Conservation (phyloP, 2,888 invertebrate genomes). For the Asteroscopus sphinx region DNA sequence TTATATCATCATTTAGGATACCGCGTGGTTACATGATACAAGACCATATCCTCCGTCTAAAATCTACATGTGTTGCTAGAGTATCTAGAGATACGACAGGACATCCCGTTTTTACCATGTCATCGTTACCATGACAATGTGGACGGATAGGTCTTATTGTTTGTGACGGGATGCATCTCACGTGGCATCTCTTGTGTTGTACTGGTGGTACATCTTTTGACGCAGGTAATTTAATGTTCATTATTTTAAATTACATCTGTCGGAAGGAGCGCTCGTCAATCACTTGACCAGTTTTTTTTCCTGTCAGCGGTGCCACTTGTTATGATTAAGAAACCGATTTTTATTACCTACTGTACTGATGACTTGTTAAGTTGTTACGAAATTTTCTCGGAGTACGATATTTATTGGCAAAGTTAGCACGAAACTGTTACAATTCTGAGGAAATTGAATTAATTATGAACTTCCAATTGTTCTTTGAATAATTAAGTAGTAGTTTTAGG, state of each 20-base stretch:
- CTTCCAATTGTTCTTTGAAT: slow-evolving; percentile 14
- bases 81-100: slow-evolving; percentile 45
- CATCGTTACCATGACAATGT: slow-evolving; percentile 40
- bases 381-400: slow-evolving; percentile 29
- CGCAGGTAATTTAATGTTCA: slow-evolving; percentile 69
- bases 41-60: slow-evolving; percentile 37
- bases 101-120: slow-evolving; percentile 61
- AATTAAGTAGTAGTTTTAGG: slow-evolving; percentile 5
- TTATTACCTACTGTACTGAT: slow-evolving; percentile 51
- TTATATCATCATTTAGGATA: slow-evolving; percentile 50
- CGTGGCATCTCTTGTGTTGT: slow-evolving; percentile 58
- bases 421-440: slow-evolving; percentile 19
- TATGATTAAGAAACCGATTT: slow-evolving; percentile 60
- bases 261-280: slow-evolving; percentile 64
- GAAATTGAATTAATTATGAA: slow-evolving; percentile 20
- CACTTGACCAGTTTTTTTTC: slow-evolving; percentile 69
- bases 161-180: slow-evolving; percentile 60
- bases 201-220: slow-evolving; percentile 54
- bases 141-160: slow-evolving; percentile 47
- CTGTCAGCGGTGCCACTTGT: slow-evolving; percentile 69
- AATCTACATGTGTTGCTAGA: slow-evolving; percentile 47
- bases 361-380: slow-evolving; percentile 31
- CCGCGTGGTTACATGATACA: slow-evolving; percentile 27
- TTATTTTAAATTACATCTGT: slow-evolving; percentile 69
- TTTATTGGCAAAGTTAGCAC: slow-evolving; percentile 32